These are phyloP conservation scores for Steinernema scapterisci DNA, from an alignment of 2,888 invertebrate species.

Conservation along the genomic window DNA sequence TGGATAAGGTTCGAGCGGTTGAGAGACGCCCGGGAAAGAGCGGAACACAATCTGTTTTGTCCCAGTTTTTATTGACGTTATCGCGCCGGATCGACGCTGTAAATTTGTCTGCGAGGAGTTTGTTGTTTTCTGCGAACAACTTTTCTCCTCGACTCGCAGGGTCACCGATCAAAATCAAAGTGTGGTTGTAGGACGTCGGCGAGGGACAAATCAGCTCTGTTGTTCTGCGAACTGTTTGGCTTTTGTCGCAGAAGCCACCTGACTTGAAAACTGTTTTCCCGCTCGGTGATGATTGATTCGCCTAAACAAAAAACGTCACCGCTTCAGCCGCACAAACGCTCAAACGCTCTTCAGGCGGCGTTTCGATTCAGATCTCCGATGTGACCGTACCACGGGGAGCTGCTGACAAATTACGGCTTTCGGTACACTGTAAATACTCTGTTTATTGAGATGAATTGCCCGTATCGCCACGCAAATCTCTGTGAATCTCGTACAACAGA, in stretches of 20 bases:
- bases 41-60: background rate
- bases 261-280: constrained; percentile 30
- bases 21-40: background rate
- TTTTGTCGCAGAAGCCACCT: constrained; percentile 31
- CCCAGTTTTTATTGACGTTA: background rate
- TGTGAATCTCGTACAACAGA: background rate
- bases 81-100: background rate
- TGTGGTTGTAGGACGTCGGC: background rate
- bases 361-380: background rate
- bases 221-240: constrained; percentile 22
- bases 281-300: constrained; percentile 16
- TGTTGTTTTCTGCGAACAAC: constrained; percentile 27
- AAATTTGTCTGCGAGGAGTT: constrained; percentile 20
- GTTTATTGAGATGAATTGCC: background rate
- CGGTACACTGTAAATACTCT: background rate
- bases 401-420: constrained; percentile 1
- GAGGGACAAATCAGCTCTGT: background rate
- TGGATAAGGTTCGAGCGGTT: background rate
- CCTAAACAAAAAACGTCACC: too few relatives aligned
- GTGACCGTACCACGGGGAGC: constrained; percentile 23
- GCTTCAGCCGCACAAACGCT: background rate
- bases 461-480: background rate
- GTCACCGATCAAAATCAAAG: constrained; percentile 25
- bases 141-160: background rate
- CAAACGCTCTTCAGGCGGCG: background rate